Conservation (phyloP, 1,140 invertebrate species). For the Eueides isabella region DNA sequence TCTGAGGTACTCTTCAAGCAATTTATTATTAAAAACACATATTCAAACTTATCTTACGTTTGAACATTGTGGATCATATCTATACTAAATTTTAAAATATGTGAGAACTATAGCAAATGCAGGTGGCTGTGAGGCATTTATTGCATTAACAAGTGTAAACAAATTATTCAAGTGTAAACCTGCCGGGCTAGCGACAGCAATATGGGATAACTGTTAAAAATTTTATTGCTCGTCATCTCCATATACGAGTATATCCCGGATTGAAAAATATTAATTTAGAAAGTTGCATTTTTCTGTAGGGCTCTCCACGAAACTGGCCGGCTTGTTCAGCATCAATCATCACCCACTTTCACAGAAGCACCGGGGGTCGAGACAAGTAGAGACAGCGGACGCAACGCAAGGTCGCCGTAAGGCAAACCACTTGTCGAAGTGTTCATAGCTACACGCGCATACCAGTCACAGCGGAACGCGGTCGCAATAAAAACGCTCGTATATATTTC, state of each 20-base stretch:
- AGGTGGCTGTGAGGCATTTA: constrained; percentile 31
- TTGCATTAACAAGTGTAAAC: constrained; percentile 39
- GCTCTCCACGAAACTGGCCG: constrained; percentile 41
- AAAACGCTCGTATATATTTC: constrained; percentile 80
- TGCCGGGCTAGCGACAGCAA: constrained; percentile 25
- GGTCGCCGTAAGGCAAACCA: constrained; percentile 80
- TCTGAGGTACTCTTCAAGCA: neutral
- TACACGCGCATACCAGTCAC: constrained; percentile 77
- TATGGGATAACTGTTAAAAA: constrained; percentile 41
- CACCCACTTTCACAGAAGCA: constrained; percentile 76
- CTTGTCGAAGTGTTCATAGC: constrained; percentile 73
- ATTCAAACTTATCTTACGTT: neutral
- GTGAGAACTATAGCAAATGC: constrained; percentile 34
- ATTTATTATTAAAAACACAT: neutral
- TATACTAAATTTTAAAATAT: neutral
- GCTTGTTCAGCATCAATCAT: constrained; percentile 45
- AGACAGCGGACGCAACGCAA: constrained; percentile 50
- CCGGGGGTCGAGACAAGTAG: constrained; percentile 46
- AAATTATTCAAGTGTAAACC: constrained; percentile 38
- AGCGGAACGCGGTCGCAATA: constrained; percentile 76
- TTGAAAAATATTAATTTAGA: constrained; percentile 63
- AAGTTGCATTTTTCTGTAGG: constrained; percentile 60
- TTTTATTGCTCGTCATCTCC: constrained; percentile 39
- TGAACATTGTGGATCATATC: neutral
- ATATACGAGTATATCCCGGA: constrained; percentile 46